Conservation (phyloP, 2,797 vertebrate species). For the Spea hammondii region DNA sequence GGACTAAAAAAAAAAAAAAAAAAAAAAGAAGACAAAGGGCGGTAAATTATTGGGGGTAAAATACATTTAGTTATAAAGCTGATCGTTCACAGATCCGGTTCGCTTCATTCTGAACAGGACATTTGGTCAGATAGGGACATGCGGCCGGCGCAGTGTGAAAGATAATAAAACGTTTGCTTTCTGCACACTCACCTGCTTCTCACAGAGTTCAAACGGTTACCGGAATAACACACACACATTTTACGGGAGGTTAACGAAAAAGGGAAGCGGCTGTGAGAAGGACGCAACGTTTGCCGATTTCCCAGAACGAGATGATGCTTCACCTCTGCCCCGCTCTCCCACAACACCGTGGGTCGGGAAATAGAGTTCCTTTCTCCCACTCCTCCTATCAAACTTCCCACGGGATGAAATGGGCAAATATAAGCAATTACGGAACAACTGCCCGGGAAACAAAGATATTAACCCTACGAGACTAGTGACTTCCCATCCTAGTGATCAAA, state of each 20-base stretch:
- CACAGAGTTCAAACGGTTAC: conserved; percentile 27
- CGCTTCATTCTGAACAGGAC: too few relatives aligned
- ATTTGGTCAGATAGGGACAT: not conserved
- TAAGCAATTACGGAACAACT: too few relatives aligned
- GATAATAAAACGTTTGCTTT: not conserved
- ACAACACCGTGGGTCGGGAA: not conserved
- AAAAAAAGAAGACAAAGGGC: conserved; percentile 4
- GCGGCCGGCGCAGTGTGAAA: conserved; percentile 8
- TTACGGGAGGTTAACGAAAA: conserved; percentile 2
- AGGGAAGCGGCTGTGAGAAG: not conserved
- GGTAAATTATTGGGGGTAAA: not conserved
- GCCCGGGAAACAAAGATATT: too few relatives aligned
- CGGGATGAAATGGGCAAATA: too few relatives aligned
- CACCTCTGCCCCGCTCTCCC: not conserved
- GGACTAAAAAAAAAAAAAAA: conserved; percentile 73
- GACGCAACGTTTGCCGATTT: not conserved
- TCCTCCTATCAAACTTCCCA: not conserved
- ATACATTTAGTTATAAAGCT: too few relatives aligned
- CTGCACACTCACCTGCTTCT: conserved; percentile 7
- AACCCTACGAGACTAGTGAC: too few relatives aligned
- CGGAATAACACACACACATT: not conserved
- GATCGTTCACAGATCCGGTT: too few relatives aligned
- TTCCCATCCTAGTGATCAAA: too few relatives aligned
- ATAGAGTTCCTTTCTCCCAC: not conserved
- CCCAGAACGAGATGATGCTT: not conserved